Evolutionary conservation across 2,113 vertebrate genomes (phyloP).

Genomic region (Alouatta palliata): DNA sequence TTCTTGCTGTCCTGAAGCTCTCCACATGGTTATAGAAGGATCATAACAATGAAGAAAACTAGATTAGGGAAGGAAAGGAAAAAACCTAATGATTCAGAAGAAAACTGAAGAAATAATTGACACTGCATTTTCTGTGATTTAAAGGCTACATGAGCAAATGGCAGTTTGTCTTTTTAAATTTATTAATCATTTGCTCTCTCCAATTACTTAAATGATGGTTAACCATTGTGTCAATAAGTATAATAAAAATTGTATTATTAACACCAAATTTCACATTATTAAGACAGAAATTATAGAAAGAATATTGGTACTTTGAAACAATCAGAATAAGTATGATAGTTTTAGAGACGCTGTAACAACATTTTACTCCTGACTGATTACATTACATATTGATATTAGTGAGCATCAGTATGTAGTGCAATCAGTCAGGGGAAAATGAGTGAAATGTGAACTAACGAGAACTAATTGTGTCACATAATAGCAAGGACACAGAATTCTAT

Average conservation of each 20-base stretch:
- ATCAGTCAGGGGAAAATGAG: slow-evolving; percentile 89
- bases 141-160: slow-evolving; percentile 77
- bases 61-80: slow-evolving; percentile 45
- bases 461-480: slow-evolving; percentile 89
- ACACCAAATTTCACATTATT: slow-evolving; percentile 82
- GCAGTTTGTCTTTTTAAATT: slow-evolving; percentile 76
- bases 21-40: slow-evolving; percentile 72
- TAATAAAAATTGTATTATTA: slow-evolving; percentile 83
- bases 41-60: slow-evolving; percentile 62
- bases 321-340: slow-evolving; percentile 86
- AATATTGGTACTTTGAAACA: slow-evolving; percentile 87
- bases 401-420: slow-evolving; percentile 86
- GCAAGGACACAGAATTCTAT: slow-evolving; percentile 89
- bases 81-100: slow-evolving; percentile 3
- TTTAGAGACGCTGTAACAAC: slow-evolving; percentile 82
- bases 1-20: slow-evolving; percentile 73
- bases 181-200: slow-evolving; percentile 79
- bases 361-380: slow-evolving; percentile 87
- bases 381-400: slow-evolving; percentile 90
- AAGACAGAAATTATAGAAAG: slow-evolving; percentile 84
- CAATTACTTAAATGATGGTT: slow-evolving; percentile 83
- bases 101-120: slow-evolving; percentile 63
- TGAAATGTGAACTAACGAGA: slow-evolving; percentile 91
- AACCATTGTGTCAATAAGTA: slow-evolving; percentile 82
- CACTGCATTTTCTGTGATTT: slow-evolving; percentile 75